Base-by-base conservation (phyloP, 2,888 invertebrate species). In the Drosophila borealis region DNA sequence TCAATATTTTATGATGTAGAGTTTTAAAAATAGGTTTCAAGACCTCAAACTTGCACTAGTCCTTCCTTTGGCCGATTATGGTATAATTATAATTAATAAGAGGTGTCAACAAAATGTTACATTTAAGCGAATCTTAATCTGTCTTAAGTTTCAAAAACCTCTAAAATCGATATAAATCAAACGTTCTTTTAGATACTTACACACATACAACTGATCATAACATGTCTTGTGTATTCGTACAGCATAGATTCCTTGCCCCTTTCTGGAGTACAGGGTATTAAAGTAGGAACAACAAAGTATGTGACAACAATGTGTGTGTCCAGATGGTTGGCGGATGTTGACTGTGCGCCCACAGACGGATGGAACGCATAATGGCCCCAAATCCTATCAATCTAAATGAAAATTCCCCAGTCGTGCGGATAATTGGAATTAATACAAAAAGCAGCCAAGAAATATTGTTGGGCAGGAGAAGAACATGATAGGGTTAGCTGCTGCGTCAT, bases 381-480 rank as follows among this genome's bases (percentile, higher is more conserved):
- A 83, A 90, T 86, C 75, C 89, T 83, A 86, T 89, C 87, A 74
- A 75, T 72, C 89, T 89, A 89, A 80, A 78, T 74, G 89, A 76
- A 82, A 85, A 88, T 86, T 89, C 83, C 82, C 78, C 85, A 90
- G 85, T 78, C 87, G 90, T 89, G 90, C 91, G 90, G 90, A 89
- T 90, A 91, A 90, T 90, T 90, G 87, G 88, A 90, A 90, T 90
- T 90, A 91, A 91, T 90, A 89, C 89, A 88, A 85, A 84, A 85
- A 68, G 64, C 77, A 74, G 71, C 74, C 71, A 66, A 74, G 72
- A 78, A 74, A 72, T 71, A 72, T 79, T 57, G 78, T 62, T 50
- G 14, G 36, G 29, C 19, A n/a, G 11, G 13, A 9, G 42, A 29
- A 37, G 14, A 39, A 46, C 53, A 21, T 49, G 59, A 76, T 51